Percentiles rank a stretch among this genome's conserved stretches.
These are phyloP conservation scores for Sphenopsis melanotis DNA, from an alignment of 2,797 vertebrate species.

Conservation along the genomic window DNA sequence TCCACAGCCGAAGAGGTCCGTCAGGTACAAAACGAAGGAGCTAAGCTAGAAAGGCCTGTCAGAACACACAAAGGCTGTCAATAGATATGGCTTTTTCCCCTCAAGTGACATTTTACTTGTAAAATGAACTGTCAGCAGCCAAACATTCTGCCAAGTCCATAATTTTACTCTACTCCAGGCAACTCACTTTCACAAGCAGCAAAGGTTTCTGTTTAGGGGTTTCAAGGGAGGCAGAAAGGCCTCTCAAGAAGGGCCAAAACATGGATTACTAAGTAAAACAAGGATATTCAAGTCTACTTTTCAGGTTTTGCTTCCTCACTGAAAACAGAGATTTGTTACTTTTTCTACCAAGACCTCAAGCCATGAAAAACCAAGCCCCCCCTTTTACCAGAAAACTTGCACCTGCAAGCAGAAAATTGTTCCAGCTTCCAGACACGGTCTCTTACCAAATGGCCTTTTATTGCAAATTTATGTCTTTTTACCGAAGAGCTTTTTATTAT, in stretches of 20 bases:
- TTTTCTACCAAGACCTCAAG: neutral
- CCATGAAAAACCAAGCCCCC: neutral
- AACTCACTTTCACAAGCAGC: neutral
- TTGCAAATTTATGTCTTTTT: neutral
- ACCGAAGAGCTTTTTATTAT: neutral
- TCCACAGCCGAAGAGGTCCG: conserved; percentile 39
- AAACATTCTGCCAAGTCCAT: neutral
- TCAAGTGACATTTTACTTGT: conserved; percentile 40
- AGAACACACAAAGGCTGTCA: conserved; percentile 53
- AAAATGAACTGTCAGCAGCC: conserved; percentile 4
- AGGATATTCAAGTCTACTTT: neutral
- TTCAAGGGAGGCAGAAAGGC: neutral
- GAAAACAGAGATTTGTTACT: neutral
- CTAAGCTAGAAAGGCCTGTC: conserved; percentile 47
- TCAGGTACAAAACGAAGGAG: conserved; percentile 26
- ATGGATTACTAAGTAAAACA: neutral
- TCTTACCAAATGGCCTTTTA: neutral
- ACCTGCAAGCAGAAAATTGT: neutral
- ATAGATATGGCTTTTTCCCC: neutral
- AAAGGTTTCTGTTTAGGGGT: neutral
- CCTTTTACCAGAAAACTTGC: neutral
- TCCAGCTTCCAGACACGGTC: neutral
- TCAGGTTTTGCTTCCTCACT: neutral
- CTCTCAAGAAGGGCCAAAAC: neutral
- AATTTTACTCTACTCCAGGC: neutral